Conservation (phyloP, 2,113 vertebrate species). For the Cynopterus brachyotis region DNA sequence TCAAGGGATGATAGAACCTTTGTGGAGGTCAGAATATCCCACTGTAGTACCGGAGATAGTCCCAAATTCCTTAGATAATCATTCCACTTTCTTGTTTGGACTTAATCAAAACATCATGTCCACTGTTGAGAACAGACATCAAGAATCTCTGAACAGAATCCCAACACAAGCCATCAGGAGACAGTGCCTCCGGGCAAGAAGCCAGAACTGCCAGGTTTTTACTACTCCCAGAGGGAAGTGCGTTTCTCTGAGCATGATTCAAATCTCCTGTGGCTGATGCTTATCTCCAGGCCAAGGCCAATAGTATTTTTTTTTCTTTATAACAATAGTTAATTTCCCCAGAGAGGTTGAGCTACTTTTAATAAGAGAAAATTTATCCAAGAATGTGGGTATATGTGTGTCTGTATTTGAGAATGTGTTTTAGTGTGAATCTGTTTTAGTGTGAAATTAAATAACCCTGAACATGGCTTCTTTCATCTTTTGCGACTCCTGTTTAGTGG, state of each 20-base stretch:
- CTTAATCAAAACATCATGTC: conserved; percentile 72
- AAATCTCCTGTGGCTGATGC: conserved; percentile 53
- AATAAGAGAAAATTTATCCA: conserved; percentile 54
- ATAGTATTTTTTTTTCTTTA: conserved; percentile 38
- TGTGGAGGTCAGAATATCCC: neutral
- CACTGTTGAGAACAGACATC: neutral
- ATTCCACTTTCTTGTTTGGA: conserved; percentile 28
- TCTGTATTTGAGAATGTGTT: neutral
- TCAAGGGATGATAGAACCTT: conserved; percentile 8
- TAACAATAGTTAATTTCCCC: conserved; percentile 61
- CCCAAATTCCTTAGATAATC: conserved; percentile 64
- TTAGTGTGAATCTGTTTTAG: neutral
- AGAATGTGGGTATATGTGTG: neutral
- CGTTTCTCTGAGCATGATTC: conserved; percentile 10
- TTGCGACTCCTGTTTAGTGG: neutral
- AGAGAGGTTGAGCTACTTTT: conserved; percentile 46
- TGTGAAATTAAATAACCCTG: neutral
- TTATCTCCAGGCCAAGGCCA: conserved; percentile 59
- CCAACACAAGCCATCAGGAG: neutral
- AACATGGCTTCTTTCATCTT: neutral
- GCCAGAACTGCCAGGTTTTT: conserved; percentile 60
- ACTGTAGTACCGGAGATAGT: neutral
- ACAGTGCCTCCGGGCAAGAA: conserved; percentile 47
- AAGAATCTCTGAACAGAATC: neutral
- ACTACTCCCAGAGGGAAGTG: conserved; percentile 37